Conservation (phyloP, 2,888 invertebrate genomes). For the Epicampocera succincta region DNA sequence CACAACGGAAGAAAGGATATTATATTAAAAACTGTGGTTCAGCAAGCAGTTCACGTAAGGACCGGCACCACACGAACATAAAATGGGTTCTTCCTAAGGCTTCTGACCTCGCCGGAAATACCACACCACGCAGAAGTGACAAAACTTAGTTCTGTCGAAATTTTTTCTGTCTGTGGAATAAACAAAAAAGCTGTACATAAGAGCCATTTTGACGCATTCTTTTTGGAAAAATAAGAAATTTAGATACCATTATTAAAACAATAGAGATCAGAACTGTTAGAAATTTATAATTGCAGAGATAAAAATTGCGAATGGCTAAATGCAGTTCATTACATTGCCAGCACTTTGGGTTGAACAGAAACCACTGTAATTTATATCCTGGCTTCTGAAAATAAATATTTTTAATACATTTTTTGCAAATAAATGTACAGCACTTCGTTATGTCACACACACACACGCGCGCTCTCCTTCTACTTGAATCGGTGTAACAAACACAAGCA, state of each 20-base stretch:
- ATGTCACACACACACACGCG: conserved; percentile 26
- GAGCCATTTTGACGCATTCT: no score
- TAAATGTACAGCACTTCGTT: conserved; percentile 9
- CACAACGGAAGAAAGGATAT: conserved; percentile 9
- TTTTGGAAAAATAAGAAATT: no score
- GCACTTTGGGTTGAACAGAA: conserved; percentile 20
- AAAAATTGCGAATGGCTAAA: background rate
- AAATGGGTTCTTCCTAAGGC: no score
- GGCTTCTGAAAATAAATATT: conserved; percentile 53
- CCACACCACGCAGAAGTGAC: no score
- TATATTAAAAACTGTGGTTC: conserved; percentile 29
- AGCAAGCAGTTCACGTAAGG: no score
- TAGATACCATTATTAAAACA: no score
- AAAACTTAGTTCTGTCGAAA: no score
- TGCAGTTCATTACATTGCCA: conserved; percentile 25
- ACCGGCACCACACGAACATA: no score
- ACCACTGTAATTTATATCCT: conserved; percentile 62
- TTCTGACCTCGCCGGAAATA: no score
- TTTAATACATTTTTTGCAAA: conserved; percentile 22
- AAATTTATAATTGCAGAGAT: conserved; percentile 30
- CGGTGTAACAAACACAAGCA: conserved; percentile 29
- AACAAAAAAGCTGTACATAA: no score
- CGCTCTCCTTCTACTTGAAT: conserved; percentile 7
- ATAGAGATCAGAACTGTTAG: conserved; percentile 10
- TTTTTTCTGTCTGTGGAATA: no score